Conservation (phyloP, 2,888 invertebrate genomes). For the Oxyscelio sp. region DNA sequence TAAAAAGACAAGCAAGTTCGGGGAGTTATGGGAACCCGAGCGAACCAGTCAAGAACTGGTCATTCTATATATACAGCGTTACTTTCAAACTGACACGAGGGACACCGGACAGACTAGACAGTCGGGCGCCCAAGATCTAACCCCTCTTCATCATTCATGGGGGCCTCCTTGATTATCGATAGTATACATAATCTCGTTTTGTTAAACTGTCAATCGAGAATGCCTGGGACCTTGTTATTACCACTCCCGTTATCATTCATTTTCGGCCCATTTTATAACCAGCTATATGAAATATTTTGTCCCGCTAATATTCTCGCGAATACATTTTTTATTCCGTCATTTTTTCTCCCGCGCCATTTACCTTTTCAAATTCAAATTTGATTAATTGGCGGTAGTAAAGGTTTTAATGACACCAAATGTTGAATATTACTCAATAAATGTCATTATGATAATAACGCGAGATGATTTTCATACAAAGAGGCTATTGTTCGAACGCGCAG, state of each 20-base stretch:
- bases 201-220: conserved; percentile 45
- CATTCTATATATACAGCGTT: conserved; percentile 72
- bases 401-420: not conserved
- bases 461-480: conserved; percentile 6
- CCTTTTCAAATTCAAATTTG: not conserved
- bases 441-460: not conserved
- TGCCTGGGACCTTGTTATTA: conserved; percentile 30
- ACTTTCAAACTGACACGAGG: conserved; percentile 81
- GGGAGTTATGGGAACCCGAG: conserved; percentile 74
- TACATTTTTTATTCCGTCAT: not conserved
- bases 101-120: conserved; percentile 86
- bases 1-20: conserved; percentile 69
- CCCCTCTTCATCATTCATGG: conserved; percentile 77
- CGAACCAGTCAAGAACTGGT: conserved; percentile 72
- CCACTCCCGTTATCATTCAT: conserved; percentile 24
- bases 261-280: not conserved
- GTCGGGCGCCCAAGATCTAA: conserved; percentile 85
- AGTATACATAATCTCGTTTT: conserved; percentile 44
- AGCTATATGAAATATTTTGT: not conserved
- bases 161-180: conserved; percentile 59
- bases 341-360: not conserved
- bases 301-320: not conserved
- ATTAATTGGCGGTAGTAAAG: conserved; percentile 2
- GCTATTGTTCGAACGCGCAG: not conserved
- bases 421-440: not conserved